These are phyloP conservation scores for Polyodon spathula DNA, from an alignment of 2,113 vertebrate genomes.

Conservation along the genomic window DNA sequence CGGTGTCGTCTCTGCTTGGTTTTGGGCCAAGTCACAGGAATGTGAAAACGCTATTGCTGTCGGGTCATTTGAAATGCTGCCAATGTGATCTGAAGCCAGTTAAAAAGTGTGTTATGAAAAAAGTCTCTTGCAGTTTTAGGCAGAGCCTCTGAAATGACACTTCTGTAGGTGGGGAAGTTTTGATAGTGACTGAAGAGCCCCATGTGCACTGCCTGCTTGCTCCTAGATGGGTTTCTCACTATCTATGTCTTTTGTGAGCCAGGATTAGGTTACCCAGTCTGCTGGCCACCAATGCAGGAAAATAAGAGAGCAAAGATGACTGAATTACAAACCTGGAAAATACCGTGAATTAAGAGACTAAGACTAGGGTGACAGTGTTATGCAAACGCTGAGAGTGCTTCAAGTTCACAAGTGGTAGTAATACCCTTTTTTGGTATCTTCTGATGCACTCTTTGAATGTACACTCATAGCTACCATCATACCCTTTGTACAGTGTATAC, in stretches of 20 bases:
- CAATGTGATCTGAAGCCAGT: background rate
- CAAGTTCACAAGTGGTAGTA: constrained; percentile 2
- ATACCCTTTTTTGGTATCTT: constrained; percentile 10
- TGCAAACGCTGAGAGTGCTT: constrained; percentile 18
- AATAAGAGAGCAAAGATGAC: constrained; percentile 17
- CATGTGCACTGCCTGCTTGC: constrained; percentile 5
- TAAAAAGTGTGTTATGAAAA: constrained; percentile 7
- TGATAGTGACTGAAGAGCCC: constrained; percentile 14
- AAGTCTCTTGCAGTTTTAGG: background rate
- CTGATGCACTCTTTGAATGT: constrained; percentile 16
- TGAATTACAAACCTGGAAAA: constrained; percentile 20
- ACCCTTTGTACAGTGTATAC: constrained; percentile 18
- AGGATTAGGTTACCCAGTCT: constrained; percentile 8
- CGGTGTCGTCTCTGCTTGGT: too few relatives aligned
- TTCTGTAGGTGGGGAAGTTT: background rate
- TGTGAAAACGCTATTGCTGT: too few relatives aligned
- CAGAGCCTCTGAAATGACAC: background rate
- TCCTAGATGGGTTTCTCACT: constrained; percentile 17
- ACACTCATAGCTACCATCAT: constrained; percentile 35
- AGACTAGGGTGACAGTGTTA: constrained; percentile 20
- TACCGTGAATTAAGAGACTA: constrained; percentile 1
- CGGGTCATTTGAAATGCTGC: constrained; percentile 1
- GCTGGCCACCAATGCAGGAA: constrained; percentile 11
- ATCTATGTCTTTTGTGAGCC: constrained; percentile 1
- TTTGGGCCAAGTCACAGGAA: background rate